Percentiles rank a stretch among this genome's conserved stretches.
These are phyloP conservation scores for Wasmannia auropunctata DNA, from an alignment of 1,140 invertebrate genomes.

Conservation along the genomic window DNA sequence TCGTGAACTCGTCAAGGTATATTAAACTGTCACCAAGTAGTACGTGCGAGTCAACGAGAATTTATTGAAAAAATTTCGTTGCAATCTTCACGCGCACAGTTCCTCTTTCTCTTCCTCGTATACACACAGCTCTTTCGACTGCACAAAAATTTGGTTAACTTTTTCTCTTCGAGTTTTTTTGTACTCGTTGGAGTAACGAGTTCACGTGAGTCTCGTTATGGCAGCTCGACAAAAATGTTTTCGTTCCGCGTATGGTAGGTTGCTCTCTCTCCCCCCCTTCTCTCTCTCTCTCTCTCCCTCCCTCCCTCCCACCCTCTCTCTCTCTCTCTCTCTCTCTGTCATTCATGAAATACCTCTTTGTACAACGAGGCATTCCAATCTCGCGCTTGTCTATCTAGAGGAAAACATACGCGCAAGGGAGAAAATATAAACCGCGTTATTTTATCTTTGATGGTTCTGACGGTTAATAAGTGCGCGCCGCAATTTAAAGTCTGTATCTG, in stretches of 20 bases:
- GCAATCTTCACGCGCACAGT: background rate
- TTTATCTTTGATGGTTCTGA: slow-evolving; percentile 8
- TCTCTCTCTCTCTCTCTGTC: too few relatives aligned
- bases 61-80: slow-evolving; percentile 9
- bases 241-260: slow-evolving; percentile 26
- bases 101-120: background rate
- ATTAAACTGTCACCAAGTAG: background rate
- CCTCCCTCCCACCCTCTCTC: too few relatives aligned
- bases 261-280: too few relatives aligned
- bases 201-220: slow-evolving; percentile 30
- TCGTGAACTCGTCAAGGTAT: too few relatives aligned
- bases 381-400: slow-evolving; percentile 11
- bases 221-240: slow-evolving; percentile 49
- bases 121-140: background rate
- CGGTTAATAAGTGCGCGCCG: slow-evolving; percentile 23
- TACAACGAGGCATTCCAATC: slow-evolving; percentile 53
- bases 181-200: slow-evolving; percentile 22
- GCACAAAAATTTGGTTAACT: slow-evolving; percentile 2
- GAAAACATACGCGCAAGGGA: background rate
- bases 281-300: too few relatives aligned
- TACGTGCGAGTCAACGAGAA: background rate
- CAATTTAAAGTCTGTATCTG: background rate
- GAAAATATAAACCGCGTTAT: slow-evolving; percentile 32
- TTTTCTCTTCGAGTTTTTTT: slow-evolving; percentile 31
- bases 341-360: slow-evolving; percentile 55